A percentile compares a stretch with the other conserved stretches of the same genome.
phyloP scores from a whole-genome alignment of 2,888 invertebrate genomes.

The Saturnia pavonia region DNA sequence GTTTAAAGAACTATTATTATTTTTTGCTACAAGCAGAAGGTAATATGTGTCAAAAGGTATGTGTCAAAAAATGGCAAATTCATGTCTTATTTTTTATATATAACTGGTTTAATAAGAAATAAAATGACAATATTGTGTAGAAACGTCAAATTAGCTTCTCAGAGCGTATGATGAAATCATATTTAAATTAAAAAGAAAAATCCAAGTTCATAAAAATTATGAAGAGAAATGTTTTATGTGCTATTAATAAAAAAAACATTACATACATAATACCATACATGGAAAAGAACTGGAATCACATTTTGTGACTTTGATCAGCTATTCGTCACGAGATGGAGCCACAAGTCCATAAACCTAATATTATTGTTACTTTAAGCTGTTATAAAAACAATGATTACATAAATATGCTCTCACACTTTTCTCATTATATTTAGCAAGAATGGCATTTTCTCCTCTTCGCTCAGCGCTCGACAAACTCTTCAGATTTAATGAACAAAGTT shows the following conservation, averaged over 20 bases:
- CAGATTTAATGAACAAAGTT: constrained; percentile 76
- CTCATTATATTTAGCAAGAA: constrained; percentile 55
- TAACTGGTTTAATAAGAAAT: too few species aligned
- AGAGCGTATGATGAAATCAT: not conserved
- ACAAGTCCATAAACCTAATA: constrained; percentile 24
- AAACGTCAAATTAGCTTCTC: not conserved
- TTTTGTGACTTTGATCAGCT: constrained; percentile 37
- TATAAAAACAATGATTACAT: constrained; percentile 39
- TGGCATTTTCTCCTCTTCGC: constrained; percentile 52
- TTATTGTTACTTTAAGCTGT: constrained; percentile 12
- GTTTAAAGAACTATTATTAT: too few species aligned
- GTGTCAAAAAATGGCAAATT: too few species aligned
- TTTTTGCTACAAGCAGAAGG: too few species aligned
- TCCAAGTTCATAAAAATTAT: not conserved
- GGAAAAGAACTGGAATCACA: not conserved
- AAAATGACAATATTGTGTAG: too few species aligned
- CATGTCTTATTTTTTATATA: too few species aligned
- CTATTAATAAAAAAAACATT: not conserved
- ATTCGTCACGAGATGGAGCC: constrained; percentile 69
- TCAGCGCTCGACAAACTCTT: constrained; percentile 51
- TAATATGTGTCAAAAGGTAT: too few species aligned
- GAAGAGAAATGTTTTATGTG: not conserved
- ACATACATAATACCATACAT: not conserved
- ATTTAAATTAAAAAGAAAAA: not conserved
- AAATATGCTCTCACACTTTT: constrained; percentile 48